Percentiles rank a stretch among this genome's conserved stretches.
These are phyloP conservation scores for Pitangus sulphuratus DNA, from an alignment of 2,797 vertebrate species.

Conservation along the genomic window DNA sequence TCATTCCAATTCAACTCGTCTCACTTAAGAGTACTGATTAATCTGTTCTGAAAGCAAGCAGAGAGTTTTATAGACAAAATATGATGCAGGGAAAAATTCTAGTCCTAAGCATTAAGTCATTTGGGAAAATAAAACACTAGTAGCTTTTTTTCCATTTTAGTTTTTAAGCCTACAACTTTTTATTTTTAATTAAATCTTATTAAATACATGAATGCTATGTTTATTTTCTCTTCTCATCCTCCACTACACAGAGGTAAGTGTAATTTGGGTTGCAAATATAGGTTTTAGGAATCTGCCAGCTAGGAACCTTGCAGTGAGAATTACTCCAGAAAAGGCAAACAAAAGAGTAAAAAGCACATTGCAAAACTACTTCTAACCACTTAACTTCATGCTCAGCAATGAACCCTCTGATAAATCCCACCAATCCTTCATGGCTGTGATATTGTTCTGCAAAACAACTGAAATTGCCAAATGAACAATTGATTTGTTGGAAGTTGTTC, in stretches of 20 bases:
- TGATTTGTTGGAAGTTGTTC: neutral
- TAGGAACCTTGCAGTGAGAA: neutral
- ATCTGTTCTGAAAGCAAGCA: neutral
- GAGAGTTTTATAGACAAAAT: neutral
- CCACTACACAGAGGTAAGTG: neutral
- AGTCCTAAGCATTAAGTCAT: neutral
- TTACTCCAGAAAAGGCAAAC: fast-evolving
- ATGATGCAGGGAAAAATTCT: neutral
- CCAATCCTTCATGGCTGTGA: neutral
- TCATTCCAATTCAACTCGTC: neutral
- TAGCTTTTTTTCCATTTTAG: neutral
- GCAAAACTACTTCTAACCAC: neutral
- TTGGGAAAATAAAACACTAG: neutral
- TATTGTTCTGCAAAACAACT: neutral
- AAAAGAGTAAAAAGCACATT: neutral
- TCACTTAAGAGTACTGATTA: neutral
- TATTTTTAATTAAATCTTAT: neutral
- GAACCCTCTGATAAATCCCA: neutral
- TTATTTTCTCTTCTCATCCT: neutral
- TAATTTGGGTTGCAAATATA: neutral
- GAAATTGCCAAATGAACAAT: neutral
- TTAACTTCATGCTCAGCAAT: neutral
- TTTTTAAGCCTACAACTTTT: neutral
- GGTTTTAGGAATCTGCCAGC: neutral
- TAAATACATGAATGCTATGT: neutral